A percentile compares a stretch with the other conserved stretches of the same genome.
Evolutionary conservation across 2,797 vertebrate species (phyloP).

Genomic region (Chanos chanos): DNA sequence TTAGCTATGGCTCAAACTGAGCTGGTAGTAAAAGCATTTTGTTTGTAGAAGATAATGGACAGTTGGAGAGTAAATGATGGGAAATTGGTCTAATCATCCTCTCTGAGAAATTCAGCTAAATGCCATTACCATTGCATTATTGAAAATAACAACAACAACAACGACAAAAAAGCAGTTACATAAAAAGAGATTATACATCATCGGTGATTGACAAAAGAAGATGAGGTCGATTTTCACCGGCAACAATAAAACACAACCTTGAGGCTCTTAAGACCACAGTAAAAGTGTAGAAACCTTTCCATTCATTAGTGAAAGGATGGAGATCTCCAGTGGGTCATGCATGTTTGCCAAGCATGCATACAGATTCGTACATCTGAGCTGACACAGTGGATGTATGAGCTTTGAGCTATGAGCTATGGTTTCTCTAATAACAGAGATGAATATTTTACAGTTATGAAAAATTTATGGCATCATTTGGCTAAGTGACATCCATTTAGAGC

Average conservation of each 20-base stretch:
- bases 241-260: constrained; percentile 10
- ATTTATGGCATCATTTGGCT: constrained; percentile 49
- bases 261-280: constrained; percentile 21
- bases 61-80: constrained; percentile 4
- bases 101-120: neutral
- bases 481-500: constrained; percentile 49
- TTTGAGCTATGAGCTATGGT: neutral
- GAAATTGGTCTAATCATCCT: neutral
- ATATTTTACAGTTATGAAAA: constrained; percentile 41
- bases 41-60: constrained; percentile 2
- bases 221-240: neutral
- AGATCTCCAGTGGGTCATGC: neutral
- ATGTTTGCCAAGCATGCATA: too few relatives aligned
- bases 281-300: constrained; percentile 15
- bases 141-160: neutral
- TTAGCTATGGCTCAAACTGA: neutral
- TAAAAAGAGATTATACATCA: neutral
- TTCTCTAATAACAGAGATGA: constrained; percentile 14
- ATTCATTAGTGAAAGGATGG: constrained; percentile 14
- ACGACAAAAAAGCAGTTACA: too few relatives aligned
- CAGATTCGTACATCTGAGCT: too few relatives aligned
- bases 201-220: neutral
- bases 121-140: too few relatives aligned
- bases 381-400: constrained; percentile 25
- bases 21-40: constrained; percentile 5